Evolutionary conservation across 2,113 vertebrate genomes (phyloP).

Genomic region (Sylvietta virens): DNA sequence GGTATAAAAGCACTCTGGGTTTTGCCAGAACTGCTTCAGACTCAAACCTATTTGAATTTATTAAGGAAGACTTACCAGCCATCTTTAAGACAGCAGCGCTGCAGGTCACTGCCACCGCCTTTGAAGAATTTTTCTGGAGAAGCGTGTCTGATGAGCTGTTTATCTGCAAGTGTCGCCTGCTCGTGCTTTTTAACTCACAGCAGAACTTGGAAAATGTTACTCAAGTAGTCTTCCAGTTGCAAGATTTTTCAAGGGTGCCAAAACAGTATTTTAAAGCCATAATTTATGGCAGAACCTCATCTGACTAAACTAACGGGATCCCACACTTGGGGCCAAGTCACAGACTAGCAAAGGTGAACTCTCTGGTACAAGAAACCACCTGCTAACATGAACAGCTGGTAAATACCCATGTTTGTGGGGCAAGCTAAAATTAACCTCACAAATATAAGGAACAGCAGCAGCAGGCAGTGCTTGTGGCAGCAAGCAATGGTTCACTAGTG

Average conservation of each 20-base stretch:
- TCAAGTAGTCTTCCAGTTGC: neutral
- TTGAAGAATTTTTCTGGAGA: neutral
- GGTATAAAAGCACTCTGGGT: neutral
- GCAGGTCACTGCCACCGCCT: neutral
- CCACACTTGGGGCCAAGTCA: neutral
- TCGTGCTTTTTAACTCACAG: neutral
- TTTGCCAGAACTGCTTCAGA: conserved; percentile 7
- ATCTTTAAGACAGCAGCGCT: neutral
- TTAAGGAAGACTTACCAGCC: neutral
- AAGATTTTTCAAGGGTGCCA: neutral
- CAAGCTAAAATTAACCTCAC: neutral
- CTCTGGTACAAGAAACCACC: neutral
- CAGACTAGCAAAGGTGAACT: neutral
- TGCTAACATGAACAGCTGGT: neutral
- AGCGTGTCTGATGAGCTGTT: neutral
- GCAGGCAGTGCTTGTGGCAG: neutral
- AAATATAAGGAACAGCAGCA: neutral
- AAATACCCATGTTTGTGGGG: neutral
- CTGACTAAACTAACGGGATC: neutral
- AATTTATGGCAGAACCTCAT: neutral
- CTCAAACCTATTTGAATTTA: neutral
- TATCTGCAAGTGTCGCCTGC: neutral
- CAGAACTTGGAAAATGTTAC: neutral
- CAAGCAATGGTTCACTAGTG: neutral
- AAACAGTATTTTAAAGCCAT: neutral